These are phyloP conservation scores for Camelus dromedarius DNA, from an alignment of 2,113 vertebrate species.

Conservation along the genomic window DNA sequence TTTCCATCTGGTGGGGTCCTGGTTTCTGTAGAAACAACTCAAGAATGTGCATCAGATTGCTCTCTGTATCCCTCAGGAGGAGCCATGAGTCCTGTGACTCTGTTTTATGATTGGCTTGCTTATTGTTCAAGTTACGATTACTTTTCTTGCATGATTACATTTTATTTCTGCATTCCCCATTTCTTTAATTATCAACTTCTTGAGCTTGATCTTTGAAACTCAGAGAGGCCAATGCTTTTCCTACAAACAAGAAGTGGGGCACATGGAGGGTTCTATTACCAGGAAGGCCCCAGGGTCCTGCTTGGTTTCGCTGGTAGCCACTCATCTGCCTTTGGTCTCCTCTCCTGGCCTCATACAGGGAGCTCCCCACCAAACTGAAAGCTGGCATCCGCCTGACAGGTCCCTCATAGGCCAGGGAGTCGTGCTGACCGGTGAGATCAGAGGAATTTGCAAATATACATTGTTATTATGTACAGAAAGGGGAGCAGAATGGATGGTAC, in stretches of 20 bases:
- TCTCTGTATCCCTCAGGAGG: neutral
- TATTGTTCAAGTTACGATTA: neutral
- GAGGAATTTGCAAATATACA: too few species aligned
- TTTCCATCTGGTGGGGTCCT: neutral
- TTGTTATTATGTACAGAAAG: neutral
- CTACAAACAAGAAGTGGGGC: neutral
- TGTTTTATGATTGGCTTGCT: neutral
- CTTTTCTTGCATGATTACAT: neutral
- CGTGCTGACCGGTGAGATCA: too few species aligned
- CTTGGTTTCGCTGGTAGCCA: neutral
- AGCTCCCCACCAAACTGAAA: neutral
- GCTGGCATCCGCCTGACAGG: neutral
- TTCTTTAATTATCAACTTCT: neutral
- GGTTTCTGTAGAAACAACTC: neutral
- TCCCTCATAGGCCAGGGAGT: rapidly evolving
- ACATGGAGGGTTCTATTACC: neutral
- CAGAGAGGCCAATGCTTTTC: neutral
- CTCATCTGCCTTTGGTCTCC: rapidly evolving
- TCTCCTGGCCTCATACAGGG: too few species aligned
- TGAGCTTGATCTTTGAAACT: neutral
- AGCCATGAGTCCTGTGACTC: neutral
- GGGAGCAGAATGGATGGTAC: too few species aligned
- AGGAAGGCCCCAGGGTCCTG: neutral
- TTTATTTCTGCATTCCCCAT: neutral
- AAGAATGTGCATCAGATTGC: neutral